These are phyloP conservation scores for Ophion costatus DNA, from an alignment of 2,888 invertebrate species.

Conservation along the genomic window DNA sequence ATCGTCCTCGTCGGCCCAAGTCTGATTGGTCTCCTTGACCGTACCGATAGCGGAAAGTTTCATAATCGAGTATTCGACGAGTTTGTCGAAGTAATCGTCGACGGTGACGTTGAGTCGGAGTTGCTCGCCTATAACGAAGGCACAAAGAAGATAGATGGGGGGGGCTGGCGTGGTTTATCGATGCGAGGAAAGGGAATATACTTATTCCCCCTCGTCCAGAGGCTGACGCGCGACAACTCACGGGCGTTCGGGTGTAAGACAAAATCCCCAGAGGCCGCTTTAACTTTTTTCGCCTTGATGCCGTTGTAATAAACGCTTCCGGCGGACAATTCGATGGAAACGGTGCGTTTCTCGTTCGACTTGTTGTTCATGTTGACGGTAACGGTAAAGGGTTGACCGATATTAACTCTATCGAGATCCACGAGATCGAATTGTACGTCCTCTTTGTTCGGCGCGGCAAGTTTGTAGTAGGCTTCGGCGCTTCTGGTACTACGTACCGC, in stretches of 20 bases:
- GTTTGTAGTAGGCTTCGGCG: conserved; percentile 88
- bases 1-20: conserved; percentile 93
- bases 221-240: conserved; percentile 83
- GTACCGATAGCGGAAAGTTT: conserved; percentile 91
- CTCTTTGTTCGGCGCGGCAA: conserved; percentile 85
- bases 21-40: conserved; percentile 92
- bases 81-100: conserved; percentile 90
- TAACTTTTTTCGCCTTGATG: conserved; percentile 88
- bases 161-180: too few relatives aligned
- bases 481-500: conserved; percentile 89
- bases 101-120: conserved; percentile 86
- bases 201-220: too few relatives aligned
- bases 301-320: conserved; percentile 92
- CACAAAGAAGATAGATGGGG: too few relatives aligned
- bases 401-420: conserved; percentile 88
- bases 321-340: conserved; percentile 88
- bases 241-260: conserved; percentile 87
- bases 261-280: conserved; percentile 88
- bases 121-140: conserved; percentile 87
- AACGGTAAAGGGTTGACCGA: conserved; percentile 89
- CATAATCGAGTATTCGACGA: conserved; percentile 92
- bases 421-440: conserved; percentile 88
- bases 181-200: too few relatives aligned
- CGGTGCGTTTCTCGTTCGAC: conserved; percentile 85
- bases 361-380: conserved; percentile 88